Conservation (phyloP, 2,113 vertebrate species). For the Procapra przewalskii region DNA sequence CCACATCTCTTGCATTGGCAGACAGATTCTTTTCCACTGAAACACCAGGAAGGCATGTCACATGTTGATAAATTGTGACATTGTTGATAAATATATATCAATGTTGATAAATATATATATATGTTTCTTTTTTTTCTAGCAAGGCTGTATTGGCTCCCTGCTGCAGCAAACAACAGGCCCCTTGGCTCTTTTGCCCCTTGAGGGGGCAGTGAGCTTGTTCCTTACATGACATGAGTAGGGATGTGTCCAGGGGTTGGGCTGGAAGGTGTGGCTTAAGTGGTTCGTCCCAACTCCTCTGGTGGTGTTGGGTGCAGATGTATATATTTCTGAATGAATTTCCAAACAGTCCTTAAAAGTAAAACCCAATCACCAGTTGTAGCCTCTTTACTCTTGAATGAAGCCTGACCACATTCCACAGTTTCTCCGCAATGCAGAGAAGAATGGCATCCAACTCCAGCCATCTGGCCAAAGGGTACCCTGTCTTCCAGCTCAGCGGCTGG, state of each 20-base stretch:
- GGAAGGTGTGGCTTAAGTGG: neutral
- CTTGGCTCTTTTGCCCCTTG: neutral
- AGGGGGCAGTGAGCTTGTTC: neutral
- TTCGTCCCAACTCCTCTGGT: neutral
- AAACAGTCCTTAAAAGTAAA: neutral
- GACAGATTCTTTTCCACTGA: neutral
- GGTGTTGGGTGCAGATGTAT: neutral
- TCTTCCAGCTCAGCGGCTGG: neutral
- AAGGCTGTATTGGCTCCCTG: neutral
- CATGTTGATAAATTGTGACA: neutral
- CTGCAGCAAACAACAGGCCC: neutral
- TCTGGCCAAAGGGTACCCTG: neutral
- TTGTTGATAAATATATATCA: too few relatives aligned
- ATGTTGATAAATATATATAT: neutral
- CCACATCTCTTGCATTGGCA: neutral
- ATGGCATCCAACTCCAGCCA: neutral
- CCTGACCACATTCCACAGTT: neutral
- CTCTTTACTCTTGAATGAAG: neutral
- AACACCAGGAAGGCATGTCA: neutral
- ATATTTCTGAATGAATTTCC: neutral
- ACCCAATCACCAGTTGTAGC: neutral
- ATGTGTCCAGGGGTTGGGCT: neutral
- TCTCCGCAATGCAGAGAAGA: neutral
- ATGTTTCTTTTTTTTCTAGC: neutral
- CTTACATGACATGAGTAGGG: neutral